Evolutionary conservation across 1,140 invertebrate genomes (phyloP).

Genomic region (Aphelenchoides besseyi): DNA sequence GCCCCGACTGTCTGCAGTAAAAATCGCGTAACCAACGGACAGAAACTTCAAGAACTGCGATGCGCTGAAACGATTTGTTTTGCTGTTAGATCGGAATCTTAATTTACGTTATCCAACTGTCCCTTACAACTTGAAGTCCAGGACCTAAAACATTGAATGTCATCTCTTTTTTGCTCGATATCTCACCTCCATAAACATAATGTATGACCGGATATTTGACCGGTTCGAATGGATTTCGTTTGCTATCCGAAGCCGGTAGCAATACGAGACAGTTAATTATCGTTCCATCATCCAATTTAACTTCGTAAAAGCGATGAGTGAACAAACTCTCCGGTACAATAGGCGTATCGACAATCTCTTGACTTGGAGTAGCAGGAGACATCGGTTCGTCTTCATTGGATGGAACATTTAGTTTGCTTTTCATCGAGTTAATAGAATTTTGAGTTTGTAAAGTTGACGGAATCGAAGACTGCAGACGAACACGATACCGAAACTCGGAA

Average conservation of each 20-base stretch:
- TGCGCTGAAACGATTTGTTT: slow-evolving; percentile 37
- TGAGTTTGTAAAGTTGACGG: slow-evolving; percentile 2
- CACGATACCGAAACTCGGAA: slow-evolving; percentile 33
- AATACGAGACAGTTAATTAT: background rate
- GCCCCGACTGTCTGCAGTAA: slow-evolving; percentile 88
- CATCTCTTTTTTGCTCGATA: slow-evolving; percentile 19
- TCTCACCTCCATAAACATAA: slow-evolving; percentile 79
- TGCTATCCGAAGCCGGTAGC: slow-evolving; percentile 17
- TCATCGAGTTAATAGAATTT: background rate
- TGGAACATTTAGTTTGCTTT: slow-evolving; percentile 10
- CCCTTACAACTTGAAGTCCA: slow-evolving; percentile 92
- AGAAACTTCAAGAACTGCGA: slow-evolving; percentile 72
- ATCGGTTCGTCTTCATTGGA: slow-evolving; percentile 16
- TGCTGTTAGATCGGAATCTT: background rate
- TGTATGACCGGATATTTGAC: slow-evolving; percentile 88
- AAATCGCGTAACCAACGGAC: slow-evolving; percentile 90
- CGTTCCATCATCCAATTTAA: background rate
- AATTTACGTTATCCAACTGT: slow-evolving; percentile 64
- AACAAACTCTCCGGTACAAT: background rate
- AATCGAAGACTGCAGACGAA: slow-evolving; percentile 9
- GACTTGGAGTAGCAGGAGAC: slow-evolving; percentile 13
- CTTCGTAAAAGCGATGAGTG: slow-evolving; percentile 10
- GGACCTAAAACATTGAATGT: slow-evolving; percentile 69
- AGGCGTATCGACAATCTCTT: background rate
- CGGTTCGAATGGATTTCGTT: slow-evolving; percentile 78